A percentile compares a stretch with the other conserved stretches of the same genome.
Evolutionary conservation across 1,140 invertebrate species (phyloP).

Genomic region (Pectinophora gossypiella): DNA sequence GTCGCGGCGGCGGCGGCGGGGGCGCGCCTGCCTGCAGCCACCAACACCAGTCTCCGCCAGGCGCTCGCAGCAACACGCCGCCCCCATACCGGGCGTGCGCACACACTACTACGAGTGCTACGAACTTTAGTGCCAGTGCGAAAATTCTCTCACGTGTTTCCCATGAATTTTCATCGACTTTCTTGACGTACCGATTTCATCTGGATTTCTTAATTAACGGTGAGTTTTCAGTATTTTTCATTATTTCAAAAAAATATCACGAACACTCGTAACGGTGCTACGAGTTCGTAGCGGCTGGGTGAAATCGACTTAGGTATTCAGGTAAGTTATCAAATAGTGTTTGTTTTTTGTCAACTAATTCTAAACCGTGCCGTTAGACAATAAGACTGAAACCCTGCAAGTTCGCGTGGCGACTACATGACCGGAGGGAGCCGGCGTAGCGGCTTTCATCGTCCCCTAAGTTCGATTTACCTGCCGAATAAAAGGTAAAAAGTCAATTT

Average conservation of each 20-base stretch:
- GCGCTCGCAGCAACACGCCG: constrained; percentile 64
- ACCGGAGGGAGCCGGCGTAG: constrained; percentile 36
- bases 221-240: constrained; percentile 21
- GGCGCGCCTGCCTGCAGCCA: constrained; percentile 39
- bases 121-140: constrained; percentile 60
- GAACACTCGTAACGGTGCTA: constrained; percentile 35
- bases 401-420: constrained; percentile 14
- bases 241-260: constrained; percentile 14
- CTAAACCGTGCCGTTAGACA: neutral
- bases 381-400: constrained; percentile 16
- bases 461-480: constrained; percentile 69
- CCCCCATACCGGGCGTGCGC: constrained; percentile 53
- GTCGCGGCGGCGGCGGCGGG: constrained; percentile 34
- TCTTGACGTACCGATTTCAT: constrained; percentile 17
- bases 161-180: constrained; percentile 26
- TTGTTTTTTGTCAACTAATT: neutral
- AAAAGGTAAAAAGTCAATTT: constrained; percentile 74
- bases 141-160: constrained; percentile 18
- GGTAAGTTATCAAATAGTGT: constrained; percentile 2
- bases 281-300: constrained; percentile 20
- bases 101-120: constrained; percentile 36
- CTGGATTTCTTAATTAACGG: constrained; percentile 40
- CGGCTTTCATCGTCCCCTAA: constrained; percentile 58
- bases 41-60: constrained; percentile 57
- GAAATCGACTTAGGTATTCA: constrained; percentile 8